Conservation (phyloP, 2,113 vertebrate species). For the Lamprologus ornatipinnis region DNA sequence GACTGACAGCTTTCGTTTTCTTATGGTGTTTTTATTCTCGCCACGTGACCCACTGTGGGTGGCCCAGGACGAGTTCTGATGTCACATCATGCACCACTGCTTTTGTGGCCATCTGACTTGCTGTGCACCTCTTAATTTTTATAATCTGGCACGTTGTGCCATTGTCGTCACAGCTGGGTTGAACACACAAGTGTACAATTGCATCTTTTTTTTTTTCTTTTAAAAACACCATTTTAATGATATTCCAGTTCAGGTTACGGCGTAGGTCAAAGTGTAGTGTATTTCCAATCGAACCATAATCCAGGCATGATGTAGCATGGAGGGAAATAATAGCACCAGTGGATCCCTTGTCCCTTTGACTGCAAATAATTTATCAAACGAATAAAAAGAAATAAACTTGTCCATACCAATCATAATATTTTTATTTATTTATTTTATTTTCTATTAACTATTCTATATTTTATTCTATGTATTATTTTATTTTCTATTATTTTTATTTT, state of each 20-base stretch:
- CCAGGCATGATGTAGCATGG: not conserved
- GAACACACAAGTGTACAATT: not conserved
- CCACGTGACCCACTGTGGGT: not conserved
- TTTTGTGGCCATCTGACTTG: not conserved
- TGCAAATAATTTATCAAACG: not conserved
- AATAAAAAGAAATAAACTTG: not conserved
- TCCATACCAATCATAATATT: not conserved
- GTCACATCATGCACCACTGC: not conserved
- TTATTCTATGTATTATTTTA: not conserved
- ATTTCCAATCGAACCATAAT: not conserved
- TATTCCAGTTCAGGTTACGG: not conserved
- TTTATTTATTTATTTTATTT: not conserved
- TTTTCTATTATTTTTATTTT: not conserved
- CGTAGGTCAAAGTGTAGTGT: not conserved
- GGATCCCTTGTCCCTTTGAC: not conserved
- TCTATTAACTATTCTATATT: not conserved
- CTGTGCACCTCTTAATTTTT: not conserved
- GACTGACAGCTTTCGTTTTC: not conserved
- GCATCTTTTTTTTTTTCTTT: not conserved
- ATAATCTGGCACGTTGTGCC: not conserved
- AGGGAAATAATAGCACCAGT: not conserved
- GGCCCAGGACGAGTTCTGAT: not conserved
- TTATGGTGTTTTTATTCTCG: not conserved
- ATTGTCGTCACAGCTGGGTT: not conserved
- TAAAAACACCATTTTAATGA: not conserved